Evolutionary conservation across 64 coral and sea anemone species (phyloP), one percentile per base, ranked within the genome.

Genomic region (Montipora cactus): DNA sequence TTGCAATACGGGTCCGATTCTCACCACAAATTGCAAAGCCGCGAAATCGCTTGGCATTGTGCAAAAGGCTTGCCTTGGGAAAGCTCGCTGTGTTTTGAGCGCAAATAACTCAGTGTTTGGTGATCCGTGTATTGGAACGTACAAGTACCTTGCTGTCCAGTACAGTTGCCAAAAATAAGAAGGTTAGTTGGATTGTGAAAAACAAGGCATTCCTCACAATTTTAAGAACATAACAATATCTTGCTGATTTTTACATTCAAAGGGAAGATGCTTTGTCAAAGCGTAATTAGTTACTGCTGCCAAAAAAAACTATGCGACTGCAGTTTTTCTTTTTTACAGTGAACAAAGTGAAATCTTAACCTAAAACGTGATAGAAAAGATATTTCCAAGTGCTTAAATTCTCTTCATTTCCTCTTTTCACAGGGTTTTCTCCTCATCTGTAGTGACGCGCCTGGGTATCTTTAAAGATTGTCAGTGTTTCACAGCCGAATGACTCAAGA

Each of bases 71-170:
- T 92, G 90, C 75, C 50, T 78, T 28, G 50, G 49, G 4, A 92
- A 92, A 85, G 53, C 81, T 3, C 59, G 71, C 19, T 92, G 90
- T 92, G 71, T 48, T 45, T 55, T 92, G 18, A 74, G 44, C 59
- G 90, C 90, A 51, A 84, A 55, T n/a, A 86, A 85, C 45, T 14
- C 37, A 5, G 59, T 92, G 20, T 86, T 85, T 85, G 74, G 90
- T 11, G 81, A 92, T 86, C 90, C 90, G 13, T 92, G 90, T 61
- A 0, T 7, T 45, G 79, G 61, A 18, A 75, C 80, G 5, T 15
- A 4, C 7, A 92, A 92, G 45, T 92, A 92, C 19, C 90, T 92
- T 44, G 16, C 47, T 49, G 81, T 92, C 0, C 74, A 77, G 23
- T 25, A 25, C 23, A 25, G 23, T 25, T 92, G 90, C 47, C 37